Base-by-base conservation (phyloP, 2,888 invertebrate genomes). In the Scaptomyza tumidula region DNA sequence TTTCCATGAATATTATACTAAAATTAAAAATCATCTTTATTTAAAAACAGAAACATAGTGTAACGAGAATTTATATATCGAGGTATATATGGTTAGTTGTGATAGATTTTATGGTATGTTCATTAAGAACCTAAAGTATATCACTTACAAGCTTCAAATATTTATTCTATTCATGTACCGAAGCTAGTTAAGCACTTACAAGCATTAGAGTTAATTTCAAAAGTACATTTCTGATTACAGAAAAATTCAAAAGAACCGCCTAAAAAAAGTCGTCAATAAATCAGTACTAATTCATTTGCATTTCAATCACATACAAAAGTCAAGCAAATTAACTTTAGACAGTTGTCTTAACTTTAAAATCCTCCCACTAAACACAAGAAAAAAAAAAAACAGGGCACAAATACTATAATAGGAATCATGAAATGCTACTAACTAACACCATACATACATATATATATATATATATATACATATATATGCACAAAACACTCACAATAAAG, bases 281-380 rank as follows among this genome's bases (percentile, higher is more conserved):
- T 60, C 50, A n/a, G 16, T 24, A 37, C 9, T 61, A 63, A 75
- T 61, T 77, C 57, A 54, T 48, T 57, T 31, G 31, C 57, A 67
- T 55, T 49, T 56, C 63, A 68, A 64, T 73, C 75, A 68, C 45
- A 16, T 3, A 6, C 16, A 53, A 50, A 76, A 76, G 77, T 66
- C 56, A 37, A 48, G 77, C 39, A 67, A 76, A 59, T 62, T 61
- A 27, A 37, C 4, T 52, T 53, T 58, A 14, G 74, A 63, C 71
- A 65, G 62, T 49, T 35, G 74, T 9, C 49, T 78, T 79, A 69
- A 60, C 54, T 52, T 41, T 29, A 39, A 74, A 71, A 67, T 16
- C 13, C 37, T 53, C 35, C 70, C 60, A 59, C 61, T 35, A 35
- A 33, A 10, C n/a, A 19, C 3, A 5, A 43, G 9, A 24, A 24